phyloP scores from a whole-genome alignment of 1,140 invertebrate species.

The Branchinecta lindahli region DNA sequence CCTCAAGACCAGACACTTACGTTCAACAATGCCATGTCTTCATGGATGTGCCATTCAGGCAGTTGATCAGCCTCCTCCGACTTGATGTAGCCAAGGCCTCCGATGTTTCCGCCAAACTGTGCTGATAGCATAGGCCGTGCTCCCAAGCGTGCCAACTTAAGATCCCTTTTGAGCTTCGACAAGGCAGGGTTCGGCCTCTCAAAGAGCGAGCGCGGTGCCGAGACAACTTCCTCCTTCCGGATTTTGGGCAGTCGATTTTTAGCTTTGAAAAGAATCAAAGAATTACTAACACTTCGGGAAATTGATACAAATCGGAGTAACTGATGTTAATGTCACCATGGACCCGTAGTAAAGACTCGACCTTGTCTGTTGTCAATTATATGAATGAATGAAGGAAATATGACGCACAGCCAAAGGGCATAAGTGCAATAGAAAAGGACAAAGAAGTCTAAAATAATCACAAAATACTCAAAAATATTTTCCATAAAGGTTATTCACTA shows the following conservation, averaged over 20 bases:
- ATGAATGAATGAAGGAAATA: too few species aligned
- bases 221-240: slow-evolving; percentile 55
- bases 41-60: slow-evolving; percentile 73
- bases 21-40: slow-evolving; percentile 67
- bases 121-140: slow-evolving; percentile 33
- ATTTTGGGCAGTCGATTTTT: slow-evolving; percentile 34
- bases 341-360: neutral
- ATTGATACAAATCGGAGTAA: neutral
- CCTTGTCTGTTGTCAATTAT: too few species aligned
- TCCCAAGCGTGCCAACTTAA: slow-evolving; percentile 48
- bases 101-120: slow-evolving; percentile 18
- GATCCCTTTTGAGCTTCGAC: slow-evolving; percentile 55
- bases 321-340: neutral
- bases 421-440: too few species aligned
- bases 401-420: too few species aligned
- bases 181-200: slow-evolving; percentile 63
- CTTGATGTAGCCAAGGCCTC: slow-evolving; percentile 17
- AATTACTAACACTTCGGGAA: neutral
- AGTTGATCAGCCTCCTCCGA: slow-evolving; percentile 38
- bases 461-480: too few species aligned
- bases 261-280: slow-evolving; percentile 17
- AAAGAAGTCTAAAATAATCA: too few species aligned
- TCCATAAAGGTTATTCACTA: too few species aligned
- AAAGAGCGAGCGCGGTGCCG: slow-evolving; percentile 67
- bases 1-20: slow-evolving; percentile 26